A percentile compares a stretch with the other conserved stretches of the same genome.
Evolutionary conservation across 23 tunicate genomes (phyloP).

Genomic region (Diplosoma virens): DNA sequence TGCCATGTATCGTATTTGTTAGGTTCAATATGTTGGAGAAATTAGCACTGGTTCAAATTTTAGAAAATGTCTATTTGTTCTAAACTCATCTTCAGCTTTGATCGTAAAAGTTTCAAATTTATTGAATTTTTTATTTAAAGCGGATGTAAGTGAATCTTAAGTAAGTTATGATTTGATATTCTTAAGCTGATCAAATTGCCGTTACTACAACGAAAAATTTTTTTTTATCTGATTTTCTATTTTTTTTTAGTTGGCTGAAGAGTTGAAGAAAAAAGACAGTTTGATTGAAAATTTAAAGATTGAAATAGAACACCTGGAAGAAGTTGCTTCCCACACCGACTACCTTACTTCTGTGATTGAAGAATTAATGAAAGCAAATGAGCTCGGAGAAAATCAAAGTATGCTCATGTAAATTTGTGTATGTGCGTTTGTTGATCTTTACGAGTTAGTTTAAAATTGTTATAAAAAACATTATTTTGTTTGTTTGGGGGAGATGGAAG

Average conservation of each 20-base stretch:
- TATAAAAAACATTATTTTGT: no score
- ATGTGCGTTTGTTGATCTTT: no score
- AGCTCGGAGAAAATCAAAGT: no score
- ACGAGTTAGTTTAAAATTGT: no score
- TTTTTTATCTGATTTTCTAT: neutral
- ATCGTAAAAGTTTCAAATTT: neutral
- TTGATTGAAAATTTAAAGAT: constrained; percentile 38
- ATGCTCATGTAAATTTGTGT: no score
- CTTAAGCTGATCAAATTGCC: no score
- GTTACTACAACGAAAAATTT: no score
- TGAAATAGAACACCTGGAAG: constrained; percentile 60
- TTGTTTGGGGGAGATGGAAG: no score
- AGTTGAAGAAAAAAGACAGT: constrained; percentile 47
- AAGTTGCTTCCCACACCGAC: constrained; percentile 61
- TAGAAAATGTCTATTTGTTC: neutral
- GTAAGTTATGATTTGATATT: no score
- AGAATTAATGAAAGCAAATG: constrained; percentile 22
- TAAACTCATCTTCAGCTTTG: neutral
- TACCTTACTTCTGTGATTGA: constrained; percentile 69
- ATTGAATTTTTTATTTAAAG: neutral
- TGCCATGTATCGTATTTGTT: neutral
- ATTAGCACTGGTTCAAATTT: no score
- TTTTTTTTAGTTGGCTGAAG: constrained; percentile 51
- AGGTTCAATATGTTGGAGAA: no score
- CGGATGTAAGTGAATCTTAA: no score